Conservation (phyloP, 2,888 invertebrate species). For the Pandemis cinnamomeana region DNA sequence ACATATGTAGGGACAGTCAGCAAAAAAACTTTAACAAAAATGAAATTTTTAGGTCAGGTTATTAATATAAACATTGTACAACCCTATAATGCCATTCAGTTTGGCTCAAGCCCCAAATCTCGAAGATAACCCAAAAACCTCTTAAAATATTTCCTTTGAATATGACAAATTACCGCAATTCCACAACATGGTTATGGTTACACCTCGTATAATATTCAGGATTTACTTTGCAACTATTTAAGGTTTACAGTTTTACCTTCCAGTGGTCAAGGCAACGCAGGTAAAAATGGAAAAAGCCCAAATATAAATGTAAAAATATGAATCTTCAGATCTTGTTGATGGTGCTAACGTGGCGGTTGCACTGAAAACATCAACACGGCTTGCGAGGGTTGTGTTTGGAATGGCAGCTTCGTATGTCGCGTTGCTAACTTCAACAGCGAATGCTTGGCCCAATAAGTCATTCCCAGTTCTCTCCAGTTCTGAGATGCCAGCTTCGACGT, state of each 20-base stretch:
- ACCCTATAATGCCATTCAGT: too few species aligned
- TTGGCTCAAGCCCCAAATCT: too few species aligned
- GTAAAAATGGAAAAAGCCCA: constrained; percentile 85
- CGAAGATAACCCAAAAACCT: too few species aligned
- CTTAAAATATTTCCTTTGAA: too few species aligned
- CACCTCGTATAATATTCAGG: too few species aligned
- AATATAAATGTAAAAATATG: constrained; percentile 77
- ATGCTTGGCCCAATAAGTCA: neutral
- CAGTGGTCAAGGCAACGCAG: constrained; percentile 85
- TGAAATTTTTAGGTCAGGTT: too few species aligned
- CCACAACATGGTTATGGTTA: too few species aligned
- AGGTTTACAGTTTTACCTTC: constrained; percentile 57
- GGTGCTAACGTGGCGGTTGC: constrained; percentile 45
- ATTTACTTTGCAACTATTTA: too few species aligned
- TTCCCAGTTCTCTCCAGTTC: constrained; percentile 2
- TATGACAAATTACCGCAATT: too few species aligned
- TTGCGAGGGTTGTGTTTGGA: constrained; percentile 52
- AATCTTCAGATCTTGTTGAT: constrained; percentile 58
- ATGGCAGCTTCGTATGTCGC: constrained; percentile 41
- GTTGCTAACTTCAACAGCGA: constrained; percentile 40
- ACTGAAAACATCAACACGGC: neutral
- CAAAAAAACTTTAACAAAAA: too few species aligned
- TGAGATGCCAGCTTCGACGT: constrained; percentile 57
- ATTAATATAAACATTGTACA: too few species aligned
- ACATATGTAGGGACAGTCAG: too few species aligned